Evolutionary conservation across 2,888 invertebrate species (phyloP).

Genomic region (Dendrolimus pini): DNA sequence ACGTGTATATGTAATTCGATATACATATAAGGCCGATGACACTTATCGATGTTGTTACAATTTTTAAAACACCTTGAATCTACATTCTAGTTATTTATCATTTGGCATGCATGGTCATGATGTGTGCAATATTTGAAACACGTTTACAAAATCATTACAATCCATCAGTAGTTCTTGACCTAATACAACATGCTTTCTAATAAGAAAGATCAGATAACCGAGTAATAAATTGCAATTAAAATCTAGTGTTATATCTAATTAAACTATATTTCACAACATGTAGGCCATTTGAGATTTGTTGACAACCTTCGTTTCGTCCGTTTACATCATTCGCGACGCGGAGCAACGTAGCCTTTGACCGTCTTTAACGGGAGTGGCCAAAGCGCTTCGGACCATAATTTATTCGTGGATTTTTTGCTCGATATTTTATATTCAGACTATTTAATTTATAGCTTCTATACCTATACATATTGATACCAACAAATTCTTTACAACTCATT

Average conservation of each 20-base stretch:
- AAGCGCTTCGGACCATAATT: neutral
- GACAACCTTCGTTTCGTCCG: neutral
- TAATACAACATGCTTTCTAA: neutral
- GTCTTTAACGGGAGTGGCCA: neutral
- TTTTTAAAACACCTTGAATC: neutral
- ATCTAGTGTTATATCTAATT: neutral
- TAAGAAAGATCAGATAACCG: neutral
- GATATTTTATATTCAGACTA: neutral
- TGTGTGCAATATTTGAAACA: conserved; percentile 3
- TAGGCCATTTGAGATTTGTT: neutral
- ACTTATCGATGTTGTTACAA: neutral
- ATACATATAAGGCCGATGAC: neutral
- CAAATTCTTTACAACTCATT: neutral
- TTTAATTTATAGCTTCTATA: too few relatives aligned
- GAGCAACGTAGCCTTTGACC: neutral
- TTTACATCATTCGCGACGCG: neutral
- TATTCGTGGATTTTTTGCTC: neutral
- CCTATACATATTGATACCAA: neutral
- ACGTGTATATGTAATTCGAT: too few relatives aligned
- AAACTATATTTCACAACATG: neutral
- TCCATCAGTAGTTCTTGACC: neutral
- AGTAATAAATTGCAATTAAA: neutral
- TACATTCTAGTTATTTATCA: too few relatives aligned
- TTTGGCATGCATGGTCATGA: neutral
- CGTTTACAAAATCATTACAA: neutral